Evolutionary conservation across 2,113 vertebrate species (phyloP), one percentile per base, ranked within the genome.

Genomic region (Poeciliopsis occidentalis): DNA sequence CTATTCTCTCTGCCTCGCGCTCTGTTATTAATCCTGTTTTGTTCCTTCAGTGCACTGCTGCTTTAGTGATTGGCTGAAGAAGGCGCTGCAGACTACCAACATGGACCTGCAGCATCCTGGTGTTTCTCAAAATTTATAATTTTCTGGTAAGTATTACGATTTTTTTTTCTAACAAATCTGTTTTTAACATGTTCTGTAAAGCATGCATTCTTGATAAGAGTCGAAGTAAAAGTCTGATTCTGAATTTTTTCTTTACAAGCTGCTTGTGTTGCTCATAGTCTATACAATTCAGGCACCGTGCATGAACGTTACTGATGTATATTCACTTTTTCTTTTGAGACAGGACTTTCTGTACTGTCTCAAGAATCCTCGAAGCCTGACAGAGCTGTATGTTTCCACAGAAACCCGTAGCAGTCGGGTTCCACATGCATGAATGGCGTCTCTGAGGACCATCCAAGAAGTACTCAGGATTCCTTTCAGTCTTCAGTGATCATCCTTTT

Each of bases 31-130:
- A 88, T 88, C 81, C 81, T 67, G 60, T 84, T 66, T 85, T 67
- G 85, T 69, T 79, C 76, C 65, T 71, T 70, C 85, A 92, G 88
- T 85, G 87, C 63, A 24, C 75, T 44, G 72, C 60, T 84, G 80
- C 76, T 84, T 76, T 64, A 69, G 61, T 84, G 71, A 92, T 80
- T 89, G 85, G 71, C 84, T 78, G 76, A 85, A 78, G 73, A 88
- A 44, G 65, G 69, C 66, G 29, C 63, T 47, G 30, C 66, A 70
- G 73, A 76, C 69, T 76, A 76, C 67, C 91, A 91, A 79, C 69
- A 95, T 94, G 94, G 94, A 92, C 39, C 51, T 61, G 77, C 85
- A 83, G 80, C 84, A 91, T 85, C 84, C 79, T 82, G 86, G 79
- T 82, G 77, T 81, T 73, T 84, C 80, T 75, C 37, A 88, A 80